Percentiles rank a stretch among this genome's conserved stretches.
These are phyloP conservation scores for Cotesia congregata DNA, from an alignment of 2,888 invertebrate genomes.

Conservation along the genomic window DNA sequence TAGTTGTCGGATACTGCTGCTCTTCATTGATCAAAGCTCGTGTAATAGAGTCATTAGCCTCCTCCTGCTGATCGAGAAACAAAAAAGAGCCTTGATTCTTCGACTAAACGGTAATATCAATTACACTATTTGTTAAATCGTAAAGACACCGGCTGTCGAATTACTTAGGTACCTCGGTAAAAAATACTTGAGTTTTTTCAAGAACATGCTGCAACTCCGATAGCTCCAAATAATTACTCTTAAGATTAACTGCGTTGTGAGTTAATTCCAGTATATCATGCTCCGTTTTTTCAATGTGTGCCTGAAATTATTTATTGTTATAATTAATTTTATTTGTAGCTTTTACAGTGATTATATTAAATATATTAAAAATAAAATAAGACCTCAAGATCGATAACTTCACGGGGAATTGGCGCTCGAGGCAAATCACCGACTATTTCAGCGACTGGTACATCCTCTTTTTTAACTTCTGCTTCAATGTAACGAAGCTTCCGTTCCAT, in stretches of 20 bases:
- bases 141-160: conserved; percentile 39
- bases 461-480: conserved; percentile 88
- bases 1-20: conserved; percentile 54
- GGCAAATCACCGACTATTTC: conserved; percentile 73
- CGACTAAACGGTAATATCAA: conserved; percentile 66
- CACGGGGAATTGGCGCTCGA: conserved; percentile 82
- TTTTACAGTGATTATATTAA: not conserved
- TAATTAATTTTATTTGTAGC: conserved; percentile 9
- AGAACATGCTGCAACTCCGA: conserved; percentile 92
- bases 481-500: conserved; percentile 91
- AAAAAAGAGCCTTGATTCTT: conserved; percentile 66
- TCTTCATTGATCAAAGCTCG: conserved; percentile 75
- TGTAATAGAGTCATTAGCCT: conserved; percentile 76
- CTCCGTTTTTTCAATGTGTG: conserved; percentile 95
- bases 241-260: conserved; percentile 91
- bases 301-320: conserved; percentile 70
- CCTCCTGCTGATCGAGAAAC: conserved; percentile 75
- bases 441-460: conserved; percentile 85
- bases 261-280: conserved; percentile 94
- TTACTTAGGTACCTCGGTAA: conserved; percentile 76
- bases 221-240: conserved; percentile 91
- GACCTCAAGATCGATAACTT: conserved; percentile 92
- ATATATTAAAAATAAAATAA: conserved; percentile 40
- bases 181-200: conserved; percentile 92
- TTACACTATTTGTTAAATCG: conserved; percentile 56